These are phyloP conservation scores for Podarcis cretensis DNA, from an alignment of 2,113 vertebrate genomes.

Conservation along the genomic window DNA sequence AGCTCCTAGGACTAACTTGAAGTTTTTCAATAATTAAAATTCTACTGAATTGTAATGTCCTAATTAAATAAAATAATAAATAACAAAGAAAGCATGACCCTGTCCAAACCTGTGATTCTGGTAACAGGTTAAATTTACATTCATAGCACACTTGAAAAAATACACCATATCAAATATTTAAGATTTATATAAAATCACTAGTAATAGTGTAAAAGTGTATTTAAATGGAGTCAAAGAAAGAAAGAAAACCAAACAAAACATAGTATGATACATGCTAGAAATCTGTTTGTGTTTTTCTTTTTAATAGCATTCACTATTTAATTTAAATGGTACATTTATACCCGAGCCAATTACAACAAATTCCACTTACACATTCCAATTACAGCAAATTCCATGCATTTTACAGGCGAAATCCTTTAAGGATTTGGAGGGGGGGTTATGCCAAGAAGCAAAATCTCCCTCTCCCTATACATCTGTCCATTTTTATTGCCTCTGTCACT, in stretches of 20 bases:
- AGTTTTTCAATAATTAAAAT: constrained; percentile 57
- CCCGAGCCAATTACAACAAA: constrained; percentile 39
- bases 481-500: constrained; percentile 20
- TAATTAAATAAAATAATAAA: constrained; percentile 56
- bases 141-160: not conserved
- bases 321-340: constrained; percentile 56
- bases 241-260: constrained; percentile 10
- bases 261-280: not conserved
- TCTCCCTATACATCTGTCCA: not conserved
- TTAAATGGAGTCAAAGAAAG: constrained; percentile 39
- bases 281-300: not conserved
- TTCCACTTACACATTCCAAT: constrained; percentile 39
- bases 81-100: constrained; percentile 27
- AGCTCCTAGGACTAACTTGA: not conserved
- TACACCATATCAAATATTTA: not conserved
- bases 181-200: not conserved
- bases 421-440: not conserved
- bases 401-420: constrained; percentile 51
- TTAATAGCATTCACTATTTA: not conserved
- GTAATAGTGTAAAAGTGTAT: constrained; percentile 5
- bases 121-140: constrained; percentile 32
- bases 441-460: not conserved
- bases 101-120: constrained; percentile 4
- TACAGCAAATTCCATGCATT: constrained; percentile 19
- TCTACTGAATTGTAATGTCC: constrained; percentile 44